A percentile compares a stretch with the other conserved stretches of the same genome.
phyloP scores from a whole-genome alignment of 2,797 vertebrate species.

The Anas capensis region DNA sequence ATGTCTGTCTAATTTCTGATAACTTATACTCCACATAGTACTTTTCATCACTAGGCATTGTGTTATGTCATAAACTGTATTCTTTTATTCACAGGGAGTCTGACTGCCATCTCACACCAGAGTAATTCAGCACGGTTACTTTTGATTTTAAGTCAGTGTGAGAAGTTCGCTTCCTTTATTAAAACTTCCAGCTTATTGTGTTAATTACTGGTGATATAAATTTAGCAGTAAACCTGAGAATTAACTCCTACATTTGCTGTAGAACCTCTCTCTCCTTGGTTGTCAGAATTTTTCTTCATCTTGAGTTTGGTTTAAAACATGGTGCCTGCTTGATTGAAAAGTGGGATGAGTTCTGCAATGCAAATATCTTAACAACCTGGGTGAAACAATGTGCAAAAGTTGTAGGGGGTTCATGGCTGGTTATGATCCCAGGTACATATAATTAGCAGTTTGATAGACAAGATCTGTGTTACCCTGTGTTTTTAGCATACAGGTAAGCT shows the following conservation, averaged over 20 bases:
- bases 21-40: background rate
- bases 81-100: background rate
- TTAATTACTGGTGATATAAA: constrained; percentile 17
- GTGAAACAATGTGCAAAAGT: background rate
- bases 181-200: background rate
- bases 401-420: background rate
- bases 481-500: background rate
- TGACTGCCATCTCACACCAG: background rate
- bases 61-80: background rate
- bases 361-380: background rate
- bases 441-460: background rate
- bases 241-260: background rate
- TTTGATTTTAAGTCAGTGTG: background rate
- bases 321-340: background rate
- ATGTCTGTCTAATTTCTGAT: background rate
- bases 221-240: background rate
- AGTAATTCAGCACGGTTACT: background rate
- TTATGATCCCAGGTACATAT: background rate
- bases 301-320: background rate
- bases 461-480: background rate
- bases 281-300: background rate
- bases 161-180: constrained; percentile 7
- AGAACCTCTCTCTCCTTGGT: background rate
- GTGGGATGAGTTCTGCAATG: background rate
- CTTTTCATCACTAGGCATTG: background rate